A percentile compares a stretch with the other conserved stretches of the same genome.
Conservation (phyloP, 2,113 vertebrate genomes). For the Trematomus loennbergii region DNA sequence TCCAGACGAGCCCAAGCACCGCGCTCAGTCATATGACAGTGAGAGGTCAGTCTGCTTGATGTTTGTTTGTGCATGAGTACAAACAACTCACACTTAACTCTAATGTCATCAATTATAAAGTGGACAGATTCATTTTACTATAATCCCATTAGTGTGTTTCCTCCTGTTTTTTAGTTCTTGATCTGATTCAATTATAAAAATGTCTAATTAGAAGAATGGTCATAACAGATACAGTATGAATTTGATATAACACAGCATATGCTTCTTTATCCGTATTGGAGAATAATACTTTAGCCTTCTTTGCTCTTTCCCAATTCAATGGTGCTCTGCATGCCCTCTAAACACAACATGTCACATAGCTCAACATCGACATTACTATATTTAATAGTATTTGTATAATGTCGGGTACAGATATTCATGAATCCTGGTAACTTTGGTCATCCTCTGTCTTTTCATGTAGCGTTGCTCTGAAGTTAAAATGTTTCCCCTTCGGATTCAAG, state of each 20-base stretch:
- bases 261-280: background rate
- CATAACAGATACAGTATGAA: background rate
- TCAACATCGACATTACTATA: no score
- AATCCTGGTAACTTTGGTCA: background rate
- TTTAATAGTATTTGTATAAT: background rate
- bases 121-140: background rate
- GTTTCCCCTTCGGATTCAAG: background rate
- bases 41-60: conserved; percentile 38
- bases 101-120: background rate
- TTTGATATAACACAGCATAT: background rate
- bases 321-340: no score
- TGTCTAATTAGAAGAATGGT: background rate
- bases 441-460: background rate
- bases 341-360: no score
- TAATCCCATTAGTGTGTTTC: background rate
- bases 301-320: background rate
- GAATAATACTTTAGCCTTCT: no score
- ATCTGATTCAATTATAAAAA: background rate
- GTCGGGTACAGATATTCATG: background rate
- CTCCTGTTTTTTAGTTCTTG: background rate
- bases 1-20: conserved; percentile 22
- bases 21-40: conserved; percentile 63
- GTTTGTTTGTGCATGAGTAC: conserved; percentile 17
- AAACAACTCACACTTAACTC: background rate
- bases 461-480: background rate